Percentiles rank a stretch among this genome's conserved stretches.
Conservation (phyloP, 2,797 vertebrate genomes). For the Sphenopsis melanotis region DNA sequence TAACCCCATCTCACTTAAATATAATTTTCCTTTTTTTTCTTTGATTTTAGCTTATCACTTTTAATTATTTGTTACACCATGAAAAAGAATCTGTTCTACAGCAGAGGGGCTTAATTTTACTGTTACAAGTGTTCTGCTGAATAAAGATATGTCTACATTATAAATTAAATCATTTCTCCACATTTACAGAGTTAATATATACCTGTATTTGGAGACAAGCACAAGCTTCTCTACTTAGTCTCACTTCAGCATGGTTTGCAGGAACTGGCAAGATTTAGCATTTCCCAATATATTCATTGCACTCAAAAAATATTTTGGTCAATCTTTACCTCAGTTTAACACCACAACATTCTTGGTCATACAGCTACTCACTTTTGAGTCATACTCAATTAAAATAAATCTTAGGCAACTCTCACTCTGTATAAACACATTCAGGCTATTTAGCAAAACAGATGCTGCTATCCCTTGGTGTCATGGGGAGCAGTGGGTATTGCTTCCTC, state of each 20-base stretch:
- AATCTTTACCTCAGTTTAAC: not conserved
- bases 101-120: not conserved
- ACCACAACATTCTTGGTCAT: not conserved
- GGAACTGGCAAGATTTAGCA: not conserved
- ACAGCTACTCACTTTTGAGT: not conserved
- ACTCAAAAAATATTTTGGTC: not conserved
- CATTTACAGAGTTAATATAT: not conserved
- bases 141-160: not conserved
- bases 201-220: not conserved
- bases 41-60: not conserved
- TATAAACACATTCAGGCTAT: not conserved
- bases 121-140: not conserved
- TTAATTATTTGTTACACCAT: not conserved
- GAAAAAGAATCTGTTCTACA: not conserved
- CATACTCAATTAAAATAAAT: constrained; percentile 10
- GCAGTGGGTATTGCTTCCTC: not conserved
- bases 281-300: not conserved
- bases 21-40: not conserved
- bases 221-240: not conserved
- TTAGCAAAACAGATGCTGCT: not conserved
- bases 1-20: not conserved
- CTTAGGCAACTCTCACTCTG: not conserved
- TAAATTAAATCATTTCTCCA: not conserved
- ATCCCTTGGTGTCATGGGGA: not conserved
- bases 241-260: not conserved